These are phyloP conservation scores for Phaenicophaeus curvirostris DNA, from an alignment of 2,797 vertebrate species.

Conservation along the genomic window DNA sequence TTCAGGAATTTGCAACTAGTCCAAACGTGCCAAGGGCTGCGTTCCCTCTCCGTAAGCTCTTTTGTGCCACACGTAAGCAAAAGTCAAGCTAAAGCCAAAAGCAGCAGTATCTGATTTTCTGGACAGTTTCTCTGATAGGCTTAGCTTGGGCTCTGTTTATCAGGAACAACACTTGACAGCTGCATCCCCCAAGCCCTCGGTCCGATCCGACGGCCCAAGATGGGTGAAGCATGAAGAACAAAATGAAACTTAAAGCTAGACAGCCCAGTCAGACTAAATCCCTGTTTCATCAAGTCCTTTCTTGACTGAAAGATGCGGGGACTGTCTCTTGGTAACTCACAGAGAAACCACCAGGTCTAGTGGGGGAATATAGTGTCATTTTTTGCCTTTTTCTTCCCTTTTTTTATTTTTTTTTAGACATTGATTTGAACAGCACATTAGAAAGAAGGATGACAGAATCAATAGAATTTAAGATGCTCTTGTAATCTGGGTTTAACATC, in stretches of 20 bases:
- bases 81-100: constrained; percentile 40
- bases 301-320: constrained; percentile 19
- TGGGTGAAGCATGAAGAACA: constrained; percentile 41
- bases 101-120: constrained; percentile 59
- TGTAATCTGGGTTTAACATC: constrained; percentile 69
- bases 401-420: neutral
- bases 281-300: constrained; percentile 36
- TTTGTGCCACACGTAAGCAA: constrained; percentile 31
- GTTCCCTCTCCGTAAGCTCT: constrained; percentile 25
- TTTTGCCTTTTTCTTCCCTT: neutral
- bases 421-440: constrained; percentile 50
- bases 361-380: neutral
- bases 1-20: constrained; percentile 47
- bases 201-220: constrained; percentile 5
- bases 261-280: constrained; percentile 50
- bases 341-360: constrained; percentile 14
- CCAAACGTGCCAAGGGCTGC: constrained; percentile 7
- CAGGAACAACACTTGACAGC: constrained; percentile 60
- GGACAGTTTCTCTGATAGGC: constrained; percentile 53
- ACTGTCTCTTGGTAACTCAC: constrained; percentile 21
- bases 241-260: constrained; percentile 60
- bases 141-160: constrained; percentile 59
- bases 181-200: constrained; percentile 51
- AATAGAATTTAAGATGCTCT: constrained; percentile 71
- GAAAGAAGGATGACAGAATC: constrained; percentile 69